Evolutionary conservation across 2,113 vertebrate species (phyloP).

Genomic region (Camelus bactrianus): DNA sequence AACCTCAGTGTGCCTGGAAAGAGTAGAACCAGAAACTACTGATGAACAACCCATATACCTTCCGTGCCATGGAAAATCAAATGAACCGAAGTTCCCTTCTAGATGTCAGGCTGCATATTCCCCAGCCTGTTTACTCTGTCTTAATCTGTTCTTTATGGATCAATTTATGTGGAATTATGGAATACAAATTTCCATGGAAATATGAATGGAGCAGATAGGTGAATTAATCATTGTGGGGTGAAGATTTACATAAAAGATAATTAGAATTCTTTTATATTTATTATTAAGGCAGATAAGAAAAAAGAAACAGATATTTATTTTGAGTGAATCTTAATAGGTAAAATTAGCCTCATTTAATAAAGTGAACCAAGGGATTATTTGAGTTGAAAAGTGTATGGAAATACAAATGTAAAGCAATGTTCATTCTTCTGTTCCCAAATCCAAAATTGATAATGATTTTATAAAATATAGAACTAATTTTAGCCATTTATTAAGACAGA

Average conservation of each 20-base stretch:
- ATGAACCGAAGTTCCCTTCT: neutral
- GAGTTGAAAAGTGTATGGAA: neutral
- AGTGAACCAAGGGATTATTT: neutral
- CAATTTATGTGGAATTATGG: neutral
- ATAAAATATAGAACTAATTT: neutral
- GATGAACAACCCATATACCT: neutral
- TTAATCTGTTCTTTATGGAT: neutral
- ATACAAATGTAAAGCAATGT: neutral
- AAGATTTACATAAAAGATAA: slow-evolving; percentile 1
- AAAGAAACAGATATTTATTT: slow-evolving; percentile 4
- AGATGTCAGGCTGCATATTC: neutral
- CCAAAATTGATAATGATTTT: neutral
- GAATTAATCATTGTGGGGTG: neutral
- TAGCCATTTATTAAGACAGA: slow-evolving; percentile 24
- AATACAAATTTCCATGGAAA: neutral
- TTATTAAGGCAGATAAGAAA: neutral
- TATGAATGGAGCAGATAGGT: neutral
- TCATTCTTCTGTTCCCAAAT: neutral
- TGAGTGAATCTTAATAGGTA: neutral
- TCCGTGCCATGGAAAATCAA: neutral
- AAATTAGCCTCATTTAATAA: slow-evolving; percentile 7
- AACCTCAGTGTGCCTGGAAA: neutral
- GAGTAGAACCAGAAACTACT: neutral
- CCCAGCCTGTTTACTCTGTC: neutral
- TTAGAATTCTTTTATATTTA: slow-evolving; percentile 1